A percentile compares a stretch with the other conserved stretches of the same genome.
These are phyloP conservation scores for Allolobophora icterica DNA, from an alignment of 2,888 invertebrate genomes.

Conservation along the genomic window DNA sequence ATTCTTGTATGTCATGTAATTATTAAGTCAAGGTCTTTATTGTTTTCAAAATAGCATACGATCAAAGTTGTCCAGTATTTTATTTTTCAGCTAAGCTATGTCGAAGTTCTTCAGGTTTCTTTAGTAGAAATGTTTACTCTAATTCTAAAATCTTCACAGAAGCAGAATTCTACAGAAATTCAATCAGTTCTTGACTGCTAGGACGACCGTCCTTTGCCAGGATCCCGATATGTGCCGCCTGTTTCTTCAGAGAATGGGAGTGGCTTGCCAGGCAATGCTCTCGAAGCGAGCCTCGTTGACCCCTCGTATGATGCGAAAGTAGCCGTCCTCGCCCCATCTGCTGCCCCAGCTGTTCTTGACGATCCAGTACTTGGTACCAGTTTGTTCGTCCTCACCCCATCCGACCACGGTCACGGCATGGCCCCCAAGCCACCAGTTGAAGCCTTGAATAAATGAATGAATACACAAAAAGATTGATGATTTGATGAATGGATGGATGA, in stretches of 20 bases:
- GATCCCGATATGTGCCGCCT: background rate
- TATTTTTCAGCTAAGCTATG: too few relatives aligned
- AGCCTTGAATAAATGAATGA: background rate
- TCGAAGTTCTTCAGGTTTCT: too few relatives aligned
- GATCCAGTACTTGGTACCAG: constrained; percentile 63
- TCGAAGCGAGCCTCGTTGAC: constrained; percentile 64
- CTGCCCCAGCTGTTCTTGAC: constrained; percentile 66
- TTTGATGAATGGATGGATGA: too few relatives aligned
- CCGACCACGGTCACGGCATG: constrained; percentile 68
- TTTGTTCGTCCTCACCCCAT: constrained; percentile 63
- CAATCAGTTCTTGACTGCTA: too few relatives aligned
- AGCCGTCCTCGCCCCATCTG: constrained; percentile 63
- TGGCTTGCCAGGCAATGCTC: constrained; percentile 60
- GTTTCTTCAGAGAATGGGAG: constrained; percentile 41
- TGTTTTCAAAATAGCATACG: too few relatives aligned
- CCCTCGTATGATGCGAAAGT: constrained; percentile 62
- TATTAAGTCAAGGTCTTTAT: too few relatives aligned
- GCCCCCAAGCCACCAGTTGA: constrained; percentile 55
- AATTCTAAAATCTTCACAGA: too few relatives aligned
- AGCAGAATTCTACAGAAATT: too few relatives aligned
- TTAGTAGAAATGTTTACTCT: too few relatives aligned
- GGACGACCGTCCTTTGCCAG: background rate
- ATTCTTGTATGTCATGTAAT: too few relatives aligned
- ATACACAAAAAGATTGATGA: background rate
- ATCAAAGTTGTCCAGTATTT: too few relatives aligned